Percentiles rank a stretch among this genome's conserved stretches.
phyloP scores from a whole-genome alignment of 2,888 invertebrate species.

The Tortrix viridana region DNA sequence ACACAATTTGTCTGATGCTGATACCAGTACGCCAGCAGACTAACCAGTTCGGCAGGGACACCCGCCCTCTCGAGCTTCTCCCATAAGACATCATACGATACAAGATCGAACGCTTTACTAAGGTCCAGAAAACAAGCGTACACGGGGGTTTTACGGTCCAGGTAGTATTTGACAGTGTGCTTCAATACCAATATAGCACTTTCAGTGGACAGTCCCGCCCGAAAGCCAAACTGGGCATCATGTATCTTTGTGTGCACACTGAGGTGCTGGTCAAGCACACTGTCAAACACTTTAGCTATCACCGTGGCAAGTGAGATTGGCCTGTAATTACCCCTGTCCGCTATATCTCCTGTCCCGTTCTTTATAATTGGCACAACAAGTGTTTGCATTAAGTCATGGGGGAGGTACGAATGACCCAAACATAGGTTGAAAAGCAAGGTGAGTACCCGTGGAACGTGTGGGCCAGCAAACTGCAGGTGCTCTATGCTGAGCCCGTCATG shows the following conservation, averaged over 20 bases:
- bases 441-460: background rate
- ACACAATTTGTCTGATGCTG: background rate
- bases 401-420: background rate
- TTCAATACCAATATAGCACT: background rate
- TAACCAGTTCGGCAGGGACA: conserved; percentile 5
- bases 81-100: too few relatives aligned
- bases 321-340: background rate
- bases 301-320: background rate
- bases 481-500: background rate
- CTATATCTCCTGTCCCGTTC: background rate
- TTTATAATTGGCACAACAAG: background rate
- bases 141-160: too few relatives aligned
- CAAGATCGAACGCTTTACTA: too few relatives aligned
- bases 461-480: background rate
- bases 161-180: background rate
- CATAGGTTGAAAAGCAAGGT: background rate
- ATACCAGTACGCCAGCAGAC: background rate
- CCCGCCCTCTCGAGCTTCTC: conserved; percentile 4
- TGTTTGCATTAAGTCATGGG: background rate
- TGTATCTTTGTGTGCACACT: background rate
- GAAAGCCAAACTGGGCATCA: background rate
- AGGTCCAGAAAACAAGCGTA: too few relatives aligned
- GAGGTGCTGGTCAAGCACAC: background rate
- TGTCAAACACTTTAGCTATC: background rate
- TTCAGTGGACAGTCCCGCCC: background rate